Evolutionary conservation across 2,888 invertebrate genomes (phyloP), one percentile per base, ranked within the genome.

Genomic region (Phrixothrix hirtus): DNA sequence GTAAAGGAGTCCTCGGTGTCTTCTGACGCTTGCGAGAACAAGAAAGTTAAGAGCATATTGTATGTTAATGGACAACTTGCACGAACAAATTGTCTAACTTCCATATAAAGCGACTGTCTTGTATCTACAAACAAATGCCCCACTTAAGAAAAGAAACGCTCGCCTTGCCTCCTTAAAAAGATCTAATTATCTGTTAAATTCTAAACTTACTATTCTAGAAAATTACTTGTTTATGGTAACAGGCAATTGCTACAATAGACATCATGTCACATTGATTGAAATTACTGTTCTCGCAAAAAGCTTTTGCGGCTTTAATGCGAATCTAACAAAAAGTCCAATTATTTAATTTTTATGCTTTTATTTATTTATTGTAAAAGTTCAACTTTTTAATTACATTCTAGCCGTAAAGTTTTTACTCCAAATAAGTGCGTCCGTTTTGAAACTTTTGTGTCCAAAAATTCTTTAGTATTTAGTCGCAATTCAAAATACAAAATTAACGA

Each of bases 81-180:
- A 44, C 49, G 49, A 49, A 54, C 54, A 54, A 54, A 54, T 54
- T 54, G 54, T 52, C 27, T 36, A 39, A 39, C 44, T 51, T 44
- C 51, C 51, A 51, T 51, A 45, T 45, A 51, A 37, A 38, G 51
- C 21, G 34, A 39, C 38, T 39, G 51, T 45, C 31, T n/a, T 35
- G 34, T 39, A 44, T 50, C 11, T 50, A 43, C 49, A 43, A 36
- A 31, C 27, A 38, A 50, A 50, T 43, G 42, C 30, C 37, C 26
- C 17, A 42, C 49, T 42, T 37, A 14, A 30, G 14, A 29, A 47
- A 39, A 41, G 41, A 39, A 47, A 46, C 31, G 39, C 32, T 41
- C 16, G n/a, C 34, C 29, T n/a, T 27, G 34, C 29, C 35, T 14
- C 47, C 42, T 29, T 42, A 41, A 48, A 42, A 41, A 48, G 48